Percentiles rank a stretch among this genome's conserved stretches.
Evolutionary conservation across 2,797 vertebrate species (phyloP).

Genomic region (Coccyzus lansbergi): DNA sequence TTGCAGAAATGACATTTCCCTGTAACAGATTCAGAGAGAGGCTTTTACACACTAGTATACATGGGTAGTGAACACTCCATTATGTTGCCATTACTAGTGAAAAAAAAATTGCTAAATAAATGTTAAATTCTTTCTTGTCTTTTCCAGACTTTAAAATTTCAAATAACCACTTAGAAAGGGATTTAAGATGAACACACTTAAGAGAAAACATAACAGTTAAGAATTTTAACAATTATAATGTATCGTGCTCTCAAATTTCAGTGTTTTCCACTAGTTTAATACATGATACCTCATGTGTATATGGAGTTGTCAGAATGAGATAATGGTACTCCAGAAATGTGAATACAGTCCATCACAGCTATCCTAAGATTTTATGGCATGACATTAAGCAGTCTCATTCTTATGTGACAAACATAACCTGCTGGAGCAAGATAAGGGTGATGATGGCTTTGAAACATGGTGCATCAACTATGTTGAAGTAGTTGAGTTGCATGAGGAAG

Average conservation of each 20-base stretch:
- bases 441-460: not conserved
- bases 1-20: not conserved
- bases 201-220: not conserved
- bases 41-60: not conserved
- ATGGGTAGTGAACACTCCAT: not conserved
- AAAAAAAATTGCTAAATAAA: not conserved
- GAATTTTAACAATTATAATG: not conserved
- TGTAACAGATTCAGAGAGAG: not conserved
- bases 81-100: not conserved
- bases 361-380: not conserved
- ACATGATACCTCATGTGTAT: not conserved
- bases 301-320: not conserved
- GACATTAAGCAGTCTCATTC: not conserved
- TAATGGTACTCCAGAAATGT: not conserved
- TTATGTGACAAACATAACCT: not conserved
- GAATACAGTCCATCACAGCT: not conserved
- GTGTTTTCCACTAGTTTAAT: not conserved
- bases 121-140: not conserved
- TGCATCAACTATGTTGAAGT: fast-evolving
- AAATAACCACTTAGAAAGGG: not conserved
- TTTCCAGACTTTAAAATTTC: not conserved
- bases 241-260: not conserved
- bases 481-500: not conserved
- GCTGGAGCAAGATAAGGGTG: not conserved
- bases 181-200: not conserved